Base-by-base conservation (phyloP, 2,113 vertebrate species). In the Amphilophus citrinellus region DNA sequence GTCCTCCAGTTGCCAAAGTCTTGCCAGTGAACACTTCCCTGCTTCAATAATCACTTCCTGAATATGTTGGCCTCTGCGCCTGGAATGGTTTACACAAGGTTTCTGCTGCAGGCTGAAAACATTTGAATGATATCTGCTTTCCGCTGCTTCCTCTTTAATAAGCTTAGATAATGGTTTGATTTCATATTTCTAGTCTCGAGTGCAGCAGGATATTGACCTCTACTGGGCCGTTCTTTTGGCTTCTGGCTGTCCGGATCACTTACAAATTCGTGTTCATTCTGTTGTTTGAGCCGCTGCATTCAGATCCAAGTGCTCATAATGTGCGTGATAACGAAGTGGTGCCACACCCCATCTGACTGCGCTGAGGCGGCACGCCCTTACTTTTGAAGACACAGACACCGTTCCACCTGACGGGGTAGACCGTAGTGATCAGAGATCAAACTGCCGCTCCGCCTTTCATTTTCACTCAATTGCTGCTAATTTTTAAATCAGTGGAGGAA, bases 351-450 rank as follows among this genome's bases (percentile, higher is more conserved):
- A 9, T 71, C 22, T 37, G 61, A 73, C 42, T 82, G 22, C 13
- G 61, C 62, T 24, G 39, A 78, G 9, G 61, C 0, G 75, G 20
- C 86, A 83, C 82, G 44, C 88, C 89, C 71, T 68, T 0, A 17
- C 22, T 1, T 79, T 82, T 24, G 6, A 88, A 90, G 60, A 88
- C 37, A 86, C 73, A 88, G 68, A 77, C 80, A 66, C 84, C 80
- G 27, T 76, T 87, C 4, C 65, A 79, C 79, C 76, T 65, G 78
- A 18, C 13, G 35, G 56, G 42, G 75, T 14, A 47, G 9, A 30
- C 13, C n/a, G 15, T 10, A 42, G 42, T 50, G 44, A 30, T 71
- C 44, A 27, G 50, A 42, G 30, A 3, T 68, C 47, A 20, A 71
- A 50, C 44, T 50, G 2, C 10, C 3, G 1, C 61, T 53, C 35